These are phyloP conservation scores for Protomyctophum bolini DNA, from an alignment of 2,113 vertebrate species.

Conservation along the genomic window DNA sequence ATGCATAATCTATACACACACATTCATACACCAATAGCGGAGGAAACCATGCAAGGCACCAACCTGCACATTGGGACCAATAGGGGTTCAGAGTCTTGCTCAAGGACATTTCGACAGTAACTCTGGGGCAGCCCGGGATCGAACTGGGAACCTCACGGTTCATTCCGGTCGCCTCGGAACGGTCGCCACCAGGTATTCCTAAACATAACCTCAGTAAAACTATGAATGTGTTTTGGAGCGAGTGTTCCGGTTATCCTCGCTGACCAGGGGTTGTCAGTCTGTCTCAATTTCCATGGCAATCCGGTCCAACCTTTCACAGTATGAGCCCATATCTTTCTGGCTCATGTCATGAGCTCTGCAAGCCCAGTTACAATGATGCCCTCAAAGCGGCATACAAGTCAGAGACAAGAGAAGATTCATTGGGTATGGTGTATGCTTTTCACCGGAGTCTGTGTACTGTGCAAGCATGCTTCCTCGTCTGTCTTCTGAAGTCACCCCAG, in stretches of 20 bases:
- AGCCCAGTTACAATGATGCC: slow-evolving; percentile 24
- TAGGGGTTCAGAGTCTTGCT: too few relatives aligned
- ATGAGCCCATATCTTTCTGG: slow-evolving; percentile 20
- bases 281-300: slow-evolving; percentile 57
- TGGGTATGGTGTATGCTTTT: slow-evolving; percentile 35
- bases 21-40: too few relatives aligned
- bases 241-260: not conserved
- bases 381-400: slow-evolving; percentile 6
- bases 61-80: too few relatives aligned
- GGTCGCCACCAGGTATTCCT: too few relatives aligned
- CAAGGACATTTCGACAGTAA: too few relatives aligned
- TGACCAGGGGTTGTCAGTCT: slow-evolving; percentile 34
- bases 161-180: too few relatives aligned
- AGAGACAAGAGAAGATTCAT: slow-evolving; percentile 47
- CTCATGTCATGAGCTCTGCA: slow-evolving; percentile 22
- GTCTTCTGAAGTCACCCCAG: not conserved
- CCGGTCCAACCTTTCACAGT: slow-evolving; percentile 18
- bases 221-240: too few relatives aligned
- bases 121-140: too few relatives aligned
- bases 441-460: not conserved
- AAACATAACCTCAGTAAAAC: too few relatives aligned
- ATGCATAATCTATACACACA: too few relatives aligned
- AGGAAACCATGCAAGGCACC: too few relatives aligned
- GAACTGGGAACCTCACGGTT: too few relatives aligned
- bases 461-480: slow-evolving; percentile 35